Conservation (phyloP, 2,797 vertebrate genomes). For the Bradypodion ventrale region DNA sequence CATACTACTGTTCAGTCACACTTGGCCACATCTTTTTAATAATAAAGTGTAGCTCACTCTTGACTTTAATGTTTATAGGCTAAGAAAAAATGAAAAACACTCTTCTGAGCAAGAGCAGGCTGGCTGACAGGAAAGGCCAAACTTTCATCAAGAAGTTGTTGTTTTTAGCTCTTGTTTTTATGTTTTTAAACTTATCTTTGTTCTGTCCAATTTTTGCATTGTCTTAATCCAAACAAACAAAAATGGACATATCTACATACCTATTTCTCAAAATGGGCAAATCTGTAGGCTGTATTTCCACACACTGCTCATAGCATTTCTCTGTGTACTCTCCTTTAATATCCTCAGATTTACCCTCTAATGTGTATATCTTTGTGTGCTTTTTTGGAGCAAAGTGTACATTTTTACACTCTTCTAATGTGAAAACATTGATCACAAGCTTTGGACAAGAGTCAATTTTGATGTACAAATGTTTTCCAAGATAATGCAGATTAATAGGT, state of each 20-base stretch:
- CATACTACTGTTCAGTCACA: slow-evolving; percentile 32
- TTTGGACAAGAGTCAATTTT: neutral
- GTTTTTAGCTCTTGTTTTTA: neutral
- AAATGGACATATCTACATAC: neutral
- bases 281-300: neutral
- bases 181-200: neutral
- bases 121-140: neutral
- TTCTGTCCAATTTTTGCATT: neutral
- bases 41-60: slow-evolving; percentile 41
- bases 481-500: too few species aligned
- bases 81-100: slow-evolving; percentile 30
- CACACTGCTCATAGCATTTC: neutral
- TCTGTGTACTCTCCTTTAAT: neutral
- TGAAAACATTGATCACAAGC: neutral
- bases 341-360: neutral
- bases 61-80: slow-evolving; percentile 23
- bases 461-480: neutral
- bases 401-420: neutral
- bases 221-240: neutral
- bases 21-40: slow-evolving; percentile 46
- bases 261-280: neutral
- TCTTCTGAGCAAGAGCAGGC: slow-evolving; percentile 3
- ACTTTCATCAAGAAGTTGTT: neutral
- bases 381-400: too few species aligned
- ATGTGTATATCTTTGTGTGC: neutral